Percentiles rank a stretch among this genome's conserved stretches.
Evolutionary conservation across 2,888 invertebrate species (phyloP).

Genomic region (Cepaea hortensis): DNA sequence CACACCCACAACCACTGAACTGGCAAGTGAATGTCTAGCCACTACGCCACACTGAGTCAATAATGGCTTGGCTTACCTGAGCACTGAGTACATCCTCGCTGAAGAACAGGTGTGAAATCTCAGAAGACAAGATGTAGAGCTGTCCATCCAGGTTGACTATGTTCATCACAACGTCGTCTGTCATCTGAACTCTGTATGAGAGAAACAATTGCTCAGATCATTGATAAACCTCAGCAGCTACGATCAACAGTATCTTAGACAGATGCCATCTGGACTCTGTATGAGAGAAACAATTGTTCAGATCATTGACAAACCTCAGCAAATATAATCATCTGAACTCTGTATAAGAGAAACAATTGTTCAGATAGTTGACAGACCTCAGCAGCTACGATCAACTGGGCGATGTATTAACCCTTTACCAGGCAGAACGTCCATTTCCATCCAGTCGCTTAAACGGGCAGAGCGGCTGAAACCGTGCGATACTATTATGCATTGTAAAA

Average conservation of each 20-base stretch:
- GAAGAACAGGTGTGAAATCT: slow-evolving; percentile 71
- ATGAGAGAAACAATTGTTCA: background rate
- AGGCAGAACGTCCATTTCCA: no score
- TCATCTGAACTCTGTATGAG: slow-evolving; percentile 61
- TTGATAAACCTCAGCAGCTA: no score
- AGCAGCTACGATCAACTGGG: no score
- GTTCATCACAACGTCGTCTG: slow-evolving; percentile 59
- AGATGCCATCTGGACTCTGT: slow-evolving; percentile 64
- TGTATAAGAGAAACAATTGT: slow-evolving; percentile 44
- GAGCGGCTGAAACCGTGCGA: no score
- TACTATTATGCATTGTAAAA: no score
- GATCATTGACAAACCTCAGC: no score
- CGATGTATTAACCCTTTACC: no score
- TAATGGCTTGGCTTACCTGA: slow-evolving; percentile 57
- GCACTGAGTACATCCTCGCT: slow-evolving; percentile 67
- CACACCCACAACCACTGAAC: no score
- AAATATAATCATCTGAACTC: slow-evolving; percentile 56
- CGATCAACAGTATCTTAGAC: slow-evolving; percentile 55
- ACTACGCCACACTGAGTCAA: background rate
- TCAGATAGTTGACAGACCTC: no score
- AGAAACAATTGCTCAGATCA: no score
- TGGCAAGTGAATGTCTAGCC: no score
- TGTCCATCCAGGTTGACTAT: slow-evolving; percentile 62
- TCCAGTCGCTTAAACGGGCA: no score
- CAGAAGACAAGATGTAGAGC: slow-evolving; percentile 63